These are phyloP conservation scores for Thymelicus acteon DNA, from an alignment of 2,888 invertebrate genomes.

Conservation along the genomic window DNA sequence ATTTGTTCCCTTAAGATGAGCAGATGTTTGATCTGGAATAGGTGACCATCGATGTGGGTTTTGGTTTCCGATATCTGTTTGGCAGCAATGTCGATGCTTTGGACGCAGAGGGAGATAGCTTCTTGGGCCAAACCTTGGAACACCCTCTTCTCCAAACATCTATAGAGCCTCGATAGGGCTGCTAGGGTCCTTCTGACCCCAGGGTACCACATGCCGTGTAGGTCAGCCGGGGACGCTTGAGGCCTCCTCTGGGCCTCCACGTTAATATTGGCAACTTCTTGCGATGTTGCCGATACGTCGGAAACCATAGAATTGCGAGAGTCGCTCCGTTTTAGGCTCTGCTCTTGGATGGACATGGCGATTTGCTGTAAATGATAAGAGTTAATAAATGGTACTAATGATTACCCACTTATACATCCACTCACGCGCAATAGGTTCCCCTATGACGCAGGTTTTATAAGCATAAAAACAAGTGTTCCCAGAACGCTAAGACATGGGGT, in stretches of 20 bases:
- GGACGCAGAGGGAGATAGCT: conserved; percentile 95
- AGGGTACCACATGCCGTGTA: conserved; percentile 99
- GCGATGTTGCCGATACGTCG: conserved; percentile 87
- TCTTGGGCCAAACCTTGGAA: conserved; percentile 99
- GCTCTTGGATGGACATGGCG: conserved; percentile 86
- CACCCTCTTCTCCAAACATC: conserved; percentile 97
- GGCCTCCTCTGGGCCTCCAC: conserved; percentile 68
- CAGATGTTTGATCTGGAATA: conserved; percentile 99
- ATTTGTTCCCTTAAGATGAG: conserved; percentile 98
- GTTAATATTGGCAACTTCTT: conserved; percentile 89
- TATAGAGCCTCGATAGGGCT: conserved; percentile 92
- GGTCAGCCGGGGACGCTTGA: conserved; percentile 94
- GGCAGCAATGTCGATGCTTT: conserved; percentile 93
- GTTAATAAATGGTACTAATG: neutral
- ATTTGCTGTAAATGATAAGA: conserved; percentile 80
- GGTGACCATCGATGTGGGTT: conserved; percentile 94
- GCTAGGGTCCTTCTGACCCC: conserved; percentile 97
- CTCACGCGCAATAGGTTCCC: no score
- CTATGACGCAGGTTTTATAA: no score
- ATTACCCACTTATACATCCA: neutral
- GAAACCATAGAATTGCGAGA: conserved; percentile 89
- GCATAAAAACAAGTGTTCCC: no score
- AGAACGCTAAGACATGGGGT: no score
- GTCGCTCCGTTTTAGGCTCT: conserved; percentile 85
- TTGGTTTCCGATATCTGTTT: conserved; percentile 91